Conservation (phyloP, 2,888 invertebrate genomes). For the Hetaerina titia region DNA sequence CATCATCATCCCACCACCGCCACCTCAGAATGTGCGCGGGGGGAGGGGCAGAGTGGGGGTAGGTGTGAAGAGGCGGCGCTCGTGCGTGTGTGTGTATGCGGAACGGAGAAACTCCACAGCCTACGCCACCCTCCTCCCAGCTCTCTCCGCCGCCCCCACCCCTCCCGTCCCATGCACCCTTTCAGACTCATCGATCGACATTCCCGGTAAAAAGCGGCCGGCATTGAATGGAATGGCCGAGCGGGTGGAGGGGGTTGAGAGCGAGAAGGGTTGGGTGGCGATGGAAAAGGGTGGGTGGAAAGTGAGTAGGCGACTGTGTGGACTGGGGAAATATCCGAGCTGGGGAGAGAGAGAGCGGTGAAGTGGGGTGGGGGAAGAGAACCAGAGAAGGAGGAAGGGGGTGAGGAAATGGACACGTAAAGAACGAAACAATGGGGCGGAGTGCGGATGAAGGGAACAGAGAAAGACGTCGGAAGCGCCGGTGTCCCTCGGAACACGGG, state of each 20-base stretch:
- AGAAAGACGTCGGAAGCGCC: neutral
- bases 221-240: slow-evolving; percentile 38
- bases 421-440: slow-evolving; percentile 20
- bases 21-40: neutral
- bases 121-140: neutral
- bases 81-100: neutral
- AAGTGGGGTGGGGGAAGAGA: neutral
- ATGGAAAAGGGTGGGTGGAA: neutral
- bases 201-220: slow-evolving; percentile 44
- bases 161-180: neutral
- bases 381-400: neutral
- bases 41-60: neutral
- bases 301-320: neutral
- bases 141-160: neutral
- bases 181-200: slow-evolving; percentile 63
- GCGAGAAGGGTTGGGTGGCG: neutral
- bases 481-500: neutral
- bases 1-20: neutral
- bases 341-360: neutral
- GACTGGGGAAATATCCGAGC: neutral
- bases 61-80: neutral
- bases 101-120: neutral
- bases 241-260: neutral
- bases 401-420: neutral
- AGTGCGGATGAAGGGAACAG: neutral